Evolutionary conservation across 1,140 invertebrate genomes (phyloP), one percentile per base, ranked within the genome.

Genomic region (Diploscapter pachys): DNA sequence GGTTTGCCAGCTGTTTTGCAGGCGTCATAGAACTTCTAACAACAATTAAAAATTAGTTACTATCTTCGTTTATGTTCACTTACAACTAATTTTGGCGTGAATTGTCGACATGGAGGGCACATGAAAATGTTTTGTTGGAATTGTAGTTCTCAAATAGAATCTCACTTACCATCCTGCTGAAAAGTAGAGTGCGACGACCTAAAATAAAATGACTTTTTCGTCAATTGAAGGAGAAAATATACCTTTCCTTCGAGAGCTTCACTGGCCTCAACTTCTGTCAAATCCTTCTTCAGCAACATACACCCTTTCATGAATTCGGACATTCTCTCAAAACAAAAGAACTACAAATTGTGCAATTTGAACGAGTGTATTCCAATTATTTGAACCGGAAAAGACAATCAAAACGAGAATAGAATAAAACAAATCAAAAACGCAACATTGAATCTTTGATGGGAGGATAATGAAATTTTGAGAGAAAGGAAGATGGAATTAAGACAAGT

Each of bases 81-180:
- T 53, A 84, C 81, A 76, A 85, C 84, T 2, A 83, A 63, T 55
- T 85, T 85, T 5, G 83, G 83, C 8, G 82, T 84, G 62, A 85
- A 84, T 59, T 72, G 76, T 11, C 82, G 79, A 65, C 82, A 84
- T 4, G 83, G 82, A 8, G 81, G 83, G 54, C 82, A 85, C 31
- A 31, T 31, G 31, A 31, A 31, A 31, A 31, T 31, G 31, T 31
- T 31, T 31, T 31, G 31, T 31, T 31, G 31, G 31, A 31, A 31
- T 31, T 31, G 31, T 31, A 31, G 31, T 31, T 31, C 31, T 31
- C 31, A 31, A 31, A 31, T 31, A 31, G 31, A 31, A 31, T 31
- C 31, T 31, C 31, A 31, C 31, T 31, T 31, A 31, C 82, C 82
- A 85, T 2, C 82, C 82, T 59, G 82, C 82, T 9, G 82, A 85